Evolutionary conservation across 1,140 invertebrate species (phyloP), one percentile per base, ranked within the genome.

Genomic region (Drosophila bocki): DNA sequence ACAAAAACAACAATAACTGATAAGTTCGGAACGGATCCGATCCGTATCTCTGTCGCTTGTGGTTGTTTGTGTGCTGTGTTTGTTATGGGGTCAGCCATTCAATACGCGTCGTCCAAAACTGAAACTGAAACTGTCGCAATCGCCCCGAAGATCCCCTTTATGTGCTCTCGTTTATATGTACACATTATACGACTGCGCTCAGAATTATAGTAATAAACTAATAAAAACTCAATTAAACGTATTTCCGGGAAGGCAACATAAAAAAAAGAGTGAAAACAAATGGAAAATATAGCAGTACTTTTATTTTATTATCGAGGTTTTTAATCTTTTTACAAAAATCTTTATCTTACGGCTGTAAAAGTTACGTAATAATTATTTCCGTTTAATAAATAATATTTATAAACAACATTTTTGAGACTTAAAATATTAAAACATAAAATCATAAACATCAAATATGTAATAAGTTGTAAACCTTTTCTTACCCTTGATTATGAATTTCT

Each of bases 21-120:
- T 88, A 88, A 88, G 80, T 87, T 79, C 50, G 57, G 32, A 87
- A 67, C 76, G 71, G 64, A 87, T 78, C 72, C 84, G 61, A 87
- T 78, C 72, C 84, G 54, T 88, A 80, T 87, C 84, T 88, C 68
- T 62, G 42, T 62, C 76, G 71, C 58, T 69, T 62, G 41, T 70
- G 58, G 53, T 65, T 70, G 78, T 79, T 54, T 54, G 51, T 54
- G 51, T 22, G 51, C 33, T 22, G 33, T 53, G 51, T 54, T 80
- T 76, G 62, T 81, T 82, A 87, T 86, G 65, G 79, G 80, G 84
- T 86, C 82, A 86, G 60, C 53, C 78, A 81, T 59, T 79, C 81
- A 85, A 85, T 81, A 74, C 72, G 60, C 68, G 32, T 12, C 32
- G 13, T 19, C 39, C n/a, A 22, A 29, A 58, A 19, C 45, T 48